Evolutionary conservation across 2,113 vertebrate genomes (phyloP), one percentile per base, ranked within the genome.

Genomic region (Siphamia tubifer): DNA sequence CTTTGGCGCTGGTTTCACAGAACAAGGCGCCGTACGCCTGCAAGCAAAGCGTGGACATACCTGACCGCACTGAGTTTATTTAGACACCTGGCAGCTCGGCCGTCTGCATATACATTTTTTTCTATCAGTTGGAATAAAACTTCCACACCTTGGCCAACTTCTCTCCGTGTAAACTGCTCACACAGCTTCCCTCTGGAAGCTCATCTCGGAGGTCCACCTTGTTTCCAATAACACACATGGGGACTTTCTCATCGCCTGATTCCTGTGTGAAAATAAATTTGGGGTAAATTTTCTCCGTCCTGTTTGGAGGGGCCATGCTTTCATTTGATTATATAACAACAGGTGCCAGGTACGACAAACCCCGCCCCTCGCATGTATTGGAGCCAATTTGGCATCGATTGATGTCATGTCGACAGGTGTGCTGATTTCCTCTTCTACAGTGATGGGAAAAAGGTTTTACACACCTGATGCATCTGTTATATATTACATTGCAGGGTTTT

Each of bases 1-100:
- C 91, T 74, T 93, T 95, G 68, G 91, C 86, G 10, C 93, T 94
- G 5, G 91, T 91, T 76, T 94, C 87, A 0, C 92, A 93, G 88
- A 93, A 93, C 43, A 90, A 73, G n/a, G 92, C 90, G 1, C 83
- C 87, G 38, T 94, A 94, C 8, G 79, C 70, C 93, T 94, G 67
- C 2, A 45, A 65, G 72, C 21, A 78, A 74, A 30, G 57, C 11
- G 60, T 7, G 1, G 1, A 42, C 67, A 65, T 34, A 36, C 30
- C 35, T 23, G 39, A 66, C 23, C 32, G 40, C 20, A 36, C 17
- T 51, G 2, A 3, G 58, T 74, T 77, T 70, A 74, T 72, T 74
- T 32, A 13, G 5, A 73, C 52, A 39, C 45, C 27, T 35, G 15
- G 30, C 13, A 57, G 1, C 16, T 20, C 0, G n/a, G 28, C 31